Conservation (phyloP, 2,113 vertebrate species). For the Uropsilus gracilis region DNA sequence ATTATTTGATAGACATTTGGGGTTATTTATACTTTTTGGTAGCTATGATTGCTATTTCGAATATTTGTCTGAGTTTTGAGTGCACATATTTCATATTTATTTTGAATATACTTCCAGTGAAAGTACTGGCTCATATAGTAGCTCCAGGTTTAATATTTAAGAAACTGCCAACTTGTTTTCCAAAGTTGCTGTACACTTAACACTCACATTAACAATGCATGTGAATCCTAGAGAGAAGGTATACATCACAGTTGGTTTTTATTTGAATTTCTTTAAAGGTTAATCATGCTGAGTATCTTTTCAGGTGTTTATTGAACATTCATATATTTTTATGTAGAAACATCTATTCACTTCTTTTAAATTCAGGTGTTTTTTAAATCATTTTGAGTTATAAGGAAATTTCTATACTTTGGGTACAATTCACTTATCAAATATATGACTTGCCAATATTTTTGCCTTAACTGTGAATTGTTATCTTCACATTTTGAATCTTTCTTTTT, state of each 20-base stretch:
- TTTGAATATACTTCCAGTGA: neutral
- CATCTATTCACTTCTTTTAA: neutral
- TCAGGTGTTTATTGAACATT: neutral
- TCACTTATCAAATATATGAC: neutral
- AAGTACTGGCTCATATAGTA: neutral
- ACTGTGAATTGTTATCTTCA: no score
- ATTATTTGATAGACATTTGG: neutral
- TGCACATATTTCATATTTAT: neutral
- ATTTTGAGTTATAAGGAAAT: neutral
- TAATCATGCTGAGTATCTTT: neutral
- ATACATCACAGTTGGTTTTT: neutral
- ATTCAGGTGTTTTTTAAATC: neutral
- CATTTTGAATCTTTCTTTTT: no score
- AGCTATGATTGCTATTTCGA: neutral
- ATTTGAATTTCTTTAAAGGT: neutral
- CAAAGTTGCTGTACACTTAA: neutral
- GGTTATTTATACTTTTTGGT: neutral
- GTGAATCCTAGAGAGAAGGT: neutral
- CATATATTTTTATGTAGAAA: neutral
- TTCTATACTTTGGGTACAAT: neutral
- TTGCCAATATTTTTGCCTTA: neutral
- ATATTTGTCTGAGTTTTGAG: neutral
- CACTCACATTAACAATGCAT: neutral
- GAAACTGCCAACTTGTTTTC: neutral
- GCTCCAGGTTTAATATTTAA: neutral